Percentiles rank a stretch among this genome's conserved stretches.
phyloP scores from a whole-genome alignment of 2,797 vertebrate genomes.

The Anguilla anguilla region DNA sequence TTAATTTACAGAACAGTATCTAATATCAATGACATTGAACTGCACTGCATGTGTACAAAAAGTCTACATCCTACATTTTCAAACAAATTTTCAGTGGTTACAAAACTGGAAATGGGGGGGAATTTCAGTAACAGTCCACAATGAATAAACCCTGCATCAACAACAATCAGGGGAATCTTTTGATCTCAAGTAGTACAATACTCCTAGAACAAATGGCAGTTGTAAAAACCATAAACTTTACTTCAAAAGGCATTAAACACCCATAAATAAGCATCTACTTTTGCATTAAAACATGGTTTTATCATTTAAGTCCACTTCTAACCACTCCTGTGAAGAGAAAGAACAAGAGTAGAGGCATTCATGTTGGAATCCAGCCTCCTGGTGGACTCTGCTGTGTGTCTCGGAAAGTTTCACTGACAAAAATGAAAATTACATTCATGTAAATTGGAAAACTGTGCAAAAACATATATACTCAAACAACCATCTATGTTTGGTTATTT shows the following conservation, averaged over 20 bases:
- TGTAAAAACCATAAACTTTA: neutral
- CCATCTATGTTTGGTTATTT: neutral
- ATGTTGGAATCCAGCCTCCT: neutral
- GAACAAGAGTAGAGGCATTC: neutral
- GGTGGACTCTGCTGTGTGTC: neutral
- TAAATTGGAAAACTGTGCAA: neutral
- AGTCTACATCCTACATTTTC: slow-evolving; percentile 19
- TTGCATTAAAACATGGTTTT: neutral
- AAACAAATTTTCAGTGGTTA: slow-evolving; percentile 25
- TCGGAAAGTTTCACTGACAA: neutral
- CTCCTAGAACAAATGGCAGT: neutral
- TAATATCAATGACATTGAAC: slow-evolving; percentile 21
- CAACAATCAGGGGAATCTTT: neutral
- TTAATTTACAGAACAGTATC: slow-evolving; percentile 21
- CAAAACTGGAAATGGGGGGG: neutral
- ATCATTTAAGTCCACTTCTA: neutral
- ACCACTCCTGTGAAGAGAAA: neutral
- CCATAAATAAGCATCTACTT: neutral
- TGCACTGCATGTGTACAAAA: slow-evolving; percentile 30
- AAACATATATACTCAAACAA: neutral
- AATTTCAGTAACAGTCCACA: neutral
- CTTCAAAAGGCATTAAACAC: neutral
- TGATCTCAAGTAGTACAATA: neutral
- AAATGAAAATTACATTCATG: neutral
- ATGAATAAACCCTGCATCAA: neutral